phyloP scores from a whole-genome alignment of 2,888 invertebrate genomes.

The Syrphus vitripennis region DNA sequence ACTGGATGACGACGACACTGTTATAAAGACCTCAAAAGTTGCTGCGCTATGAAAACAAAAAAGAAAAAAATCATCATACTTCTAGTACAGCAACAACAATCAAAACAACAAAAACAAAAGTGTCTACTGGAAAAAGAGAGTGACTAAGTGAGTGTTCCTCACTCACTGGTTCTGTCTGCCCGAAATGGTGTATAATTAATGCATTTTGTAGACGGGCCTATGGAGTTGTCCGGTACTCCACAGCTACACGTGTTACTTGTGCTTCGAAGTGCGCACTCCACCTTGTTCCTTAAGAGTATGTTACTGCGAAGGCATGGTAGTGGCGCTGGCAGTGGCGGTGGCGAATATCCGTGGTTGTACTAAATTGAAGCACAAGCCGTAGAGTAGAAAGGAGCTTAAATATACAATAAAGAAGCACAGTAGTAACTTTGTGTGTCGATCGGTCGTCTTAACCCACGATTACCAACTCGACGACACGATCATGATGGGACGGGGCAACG shows the following conservation, averaged over 20 bases:
- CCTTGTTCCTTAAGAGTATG: background rate
- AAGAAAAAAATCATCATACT: background rate
- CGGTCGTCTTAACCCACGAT: conserved; percentile 43
- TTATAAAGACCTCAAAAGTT: conserved; percentile 65
- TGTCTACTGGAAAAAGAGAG: conserved; percentile 27
- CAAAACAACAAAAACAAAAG: conserved; percentile 9
- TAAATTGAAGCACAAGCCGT: conserved; percentile 50
- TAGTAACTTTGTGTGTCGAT: conserved; percentile 45
- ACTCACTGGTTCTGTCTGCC: conserved; percentile 54
- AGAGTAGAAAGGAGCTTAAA: conserved; percentile 61
- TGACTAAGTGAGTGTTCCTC: conserved; percentile 66
- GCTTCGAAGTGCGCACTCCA: conserved; percentile 18
- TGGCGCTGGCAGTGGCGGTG: background rate
- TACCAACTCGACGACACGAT: conserved; percentile 35
- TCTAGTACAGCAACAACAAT: background rate
- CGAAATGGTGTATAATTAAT: conserved; percentile 65
- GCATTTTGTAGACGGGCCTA: conserved; percentile 50
- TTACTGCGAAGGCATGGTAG: background rate
- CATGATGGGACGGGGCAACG: background rate
- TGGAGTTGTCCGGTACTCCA: conserved; percentile 62
- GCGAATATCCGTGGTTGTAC: conserved; percentile 11
- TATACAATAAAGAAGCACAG: conserved; percentile 54
- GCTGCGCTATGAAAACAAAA: too few relatives aligned
- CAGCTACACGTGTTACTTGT: conserved; percentile 61
- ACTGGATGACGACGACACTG: conserved; percentile 52